Evolutionary conservation across 1,140 invertebrate genomes (phyloP).

Genomic region (Anadara kagoshimensis): DNA sequence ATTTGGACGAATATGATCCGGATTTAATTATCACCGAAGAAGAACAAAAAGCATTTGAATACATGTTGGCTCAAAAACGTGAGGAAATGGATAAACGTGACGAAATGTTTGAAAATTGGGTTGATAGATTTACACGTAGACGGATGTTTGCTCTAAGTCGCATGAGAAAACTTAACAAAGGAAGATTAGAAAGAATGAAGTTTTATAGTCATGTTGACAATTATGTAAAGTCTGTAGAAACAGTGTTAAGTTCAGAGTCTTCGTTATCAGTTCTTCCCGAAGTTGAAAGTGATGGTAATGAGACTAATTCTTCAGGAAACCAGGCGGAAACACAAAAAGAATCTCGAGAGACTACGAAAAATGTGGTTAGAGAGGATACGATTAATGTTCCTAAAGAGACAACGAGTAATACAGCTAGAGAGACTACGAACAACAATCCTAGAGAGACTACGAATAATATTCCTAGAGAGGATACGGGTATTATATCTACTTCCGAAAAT

Average conservation of each 20-base stretch:
- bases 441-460: too few relatives aligned
- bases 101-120: constrained; percentile 32
- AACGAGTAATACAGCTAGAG: too few relatives aligned
- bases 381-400: too few relatives aligned
- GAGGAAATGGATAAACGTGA: constrained; percentile 19
- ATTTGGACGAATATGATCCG: constrained; percentile 34
- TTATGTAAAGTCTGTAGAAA: constrained; percentile 28
- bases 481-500: too few relatives aligned
- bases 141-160: constrained; percentile 38
- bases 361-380: too few relatives aligned
- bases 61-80: constrained; percentile 29
- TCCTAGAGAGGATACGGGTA: too few relatives aligned
- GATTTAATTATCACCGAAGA: constrained; percentile 38
- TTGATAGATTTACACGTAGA: constrained; percentile 24
- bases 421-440: too few relatives aligned
- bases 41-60: constrained; percentile 34
- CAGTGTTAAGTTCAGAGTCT: constrained; percentile 9
- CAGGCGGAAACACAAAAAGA: too few relatives aligned
- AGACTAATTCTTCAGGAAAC: too few relatives aligned
- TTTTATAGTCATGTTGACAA: constrained; percentile 23
- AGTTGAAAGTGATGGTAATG: too few relatives aligned
- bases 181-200: constrained; percentile 16
- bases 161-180: constrained; percentile 22
- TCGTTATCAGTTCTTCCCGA: too few relatives aligned
- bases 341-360: too few relatives aligned